Conservation (phyloP, 2,113 vertebrate species). For the Trematocara variabile region DNA sequence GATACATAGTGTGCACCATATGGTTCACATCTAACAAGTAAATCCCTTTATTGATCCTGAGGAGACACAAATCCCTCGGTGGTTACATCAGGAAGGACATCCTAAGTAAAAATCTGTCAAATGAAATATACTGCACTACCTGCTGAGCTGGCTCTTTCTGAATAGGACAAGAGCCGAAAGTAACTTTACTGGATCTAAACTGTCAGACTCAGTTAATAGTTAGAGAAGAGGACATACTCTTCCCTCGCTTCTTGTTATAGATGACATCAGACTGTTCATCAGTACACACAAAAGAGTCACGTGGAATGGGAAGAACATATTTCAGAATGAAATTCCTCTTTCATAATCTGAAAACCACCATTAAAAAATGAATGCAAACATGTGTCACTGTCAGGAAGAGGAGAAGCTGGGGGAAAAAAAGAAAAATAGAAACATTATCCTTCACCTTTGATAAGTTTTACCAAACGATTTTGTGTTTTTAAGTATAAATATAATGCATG, state of each 20-base stretch:
- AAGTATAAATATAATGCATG: background rate
- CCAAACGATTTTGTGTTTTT: background rate
- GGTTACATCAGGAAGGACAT: background rate
- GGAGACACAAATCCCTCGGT: background rate
- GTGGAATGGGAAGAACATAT: background rate
- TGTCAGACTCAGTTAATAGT: background rate
- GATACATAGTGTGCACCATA: background rate
- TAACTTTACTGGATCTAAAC: background rate
- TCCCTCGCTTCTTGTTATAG: background rate
- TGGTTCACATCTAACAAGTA: background rate
- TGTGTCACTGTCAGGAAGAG: background rate
- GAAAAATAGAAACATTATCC: background rate
- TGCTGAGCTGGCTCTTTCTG: background rate
- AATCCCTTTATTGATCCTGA: background rate
- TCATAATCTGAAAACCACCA: background rate
- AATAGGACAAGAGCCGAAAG: background rate
- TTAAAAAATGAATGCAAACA: background rate
- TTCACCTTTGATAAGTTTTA: background rate
- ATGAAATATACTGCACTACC: background rate
- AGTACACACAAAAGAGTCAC: background rate
- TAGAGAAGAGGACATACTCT: background rate
- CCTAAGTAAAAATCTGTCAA: background rate
- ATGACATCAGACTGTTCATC: background rate
- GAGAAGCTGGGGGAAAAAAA: rapidly evolving
- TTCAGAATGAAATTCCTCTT: background rate